phyloP scores from a whole-genome alignment of 2,113 vertebrate species.

The Indicator indicator region DNA sequence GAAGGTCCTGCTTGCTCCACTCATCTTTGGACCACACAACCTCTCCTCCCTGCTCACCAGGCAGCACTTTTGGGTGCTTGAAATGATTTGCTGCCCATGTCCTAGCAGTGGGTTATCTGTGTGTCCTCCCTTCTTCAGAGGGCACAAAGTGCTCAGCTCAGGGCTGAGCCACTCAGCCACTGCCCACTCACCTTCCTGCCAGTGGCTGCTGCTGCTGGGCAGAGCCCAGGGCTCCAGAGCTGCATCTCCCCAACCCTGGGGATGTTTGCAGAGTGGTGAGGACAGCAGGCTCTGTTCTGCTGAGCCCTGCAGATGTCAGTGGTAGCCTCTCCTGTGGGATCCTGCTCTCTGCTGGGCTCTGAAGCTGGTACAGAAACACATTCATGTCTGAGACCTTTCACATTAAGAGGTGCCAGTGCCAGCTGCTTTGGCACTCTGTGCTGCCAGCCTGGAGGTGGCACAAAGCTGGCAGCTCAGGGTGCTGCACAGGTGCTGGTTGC shows the following conservation, averaged over 20 bases:
- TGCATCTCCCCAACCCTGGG: background rate
- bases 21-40: fast-evolving
- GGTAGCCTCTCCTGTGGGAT: background rate
- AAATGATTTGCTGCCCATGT: fast-evolving
- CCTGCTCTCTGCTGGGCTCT: background rate
- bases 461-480: background rate
- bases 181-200: background rate
- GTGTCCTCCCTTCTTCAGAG: background rate
- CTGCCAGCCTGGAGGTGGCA: background rate
- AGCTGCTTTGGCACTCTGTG: background rate
- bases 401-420: fast-evolving
- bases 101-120: background rate
- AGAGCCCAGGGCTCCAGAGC: background rate
- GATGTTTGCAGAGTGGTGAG: background rate
- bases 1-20: background rate
- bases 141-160: background rate
- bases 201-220: background rate
- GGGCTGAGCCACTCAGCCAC: background rate
- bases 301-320: background rate
- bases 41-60: background rate
- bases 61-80: background rate
- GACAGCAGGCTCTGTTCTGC: background rate
- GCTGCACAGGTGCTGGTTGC: background rate
- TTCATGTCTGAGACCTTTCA: background rate
- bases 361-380: background rate